Evolutionary conservation across 2,113 vertebrate genomes (phyloP), one percentile per base, ranked within the genome.

Genomic region (Brachionichthys hirsutus): DNA sequence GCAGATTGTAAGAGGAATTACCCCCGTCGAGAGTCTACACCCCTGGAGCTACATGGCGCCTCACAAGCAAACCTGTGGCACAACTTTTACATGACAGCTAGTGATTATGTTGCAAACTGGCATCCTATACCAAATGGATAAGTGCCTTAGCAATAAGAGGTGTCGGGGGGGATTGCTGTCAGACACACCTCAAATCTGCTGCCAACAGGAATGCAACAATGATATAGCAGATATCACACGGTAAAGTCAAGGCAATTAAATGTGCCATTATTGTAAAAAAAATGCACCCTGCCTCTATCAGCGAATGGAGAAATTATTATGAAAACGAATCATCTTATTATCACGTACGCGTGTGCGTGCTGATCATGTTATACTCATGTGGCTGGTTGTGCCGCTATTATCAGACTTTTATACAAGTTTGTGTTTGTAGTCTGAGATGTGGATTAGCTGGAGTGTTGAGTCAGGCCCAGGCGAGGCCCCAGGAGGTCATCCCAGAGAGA

Each of bases 231-330:
- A 84, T 82, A 75, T 84, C 78, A 76, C 62, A 78, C 62, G 62
- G 68, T 51, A 70, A 56, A 84, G 73, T 73, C 68, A 72, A 69
- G 67, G 73, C 63, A 83, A 77, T 85, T 80, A 84, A 63, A 67
- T 72, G 62, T 69, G 66, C 77, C 70, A 68, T 83, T 77, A 78
- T 57, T 62, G 50, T 77, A 62, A 69, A 44, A 69, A 44, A 75
- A 66, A 78, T 67, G 80, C 81, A 85, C 85, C 67, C 77, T 83
- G 87, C 82, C 82, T 86, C 70, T 82, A 71, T 79, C 41, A 81
- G 66, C 70, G 56, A 70, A 85, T 88, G 76, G 81, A 84, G 75
- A 85, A 87, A 86, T 82, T 84, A 78, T 83, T 83, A 89, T 87
- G 80, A 85, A 89, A 69, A 77, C 74, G 77, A 82, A 84, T 74